phyloP scores from a whole-genome alignment of 1,140 invertebrate species.

The Hormaphis cornu region DNA sequence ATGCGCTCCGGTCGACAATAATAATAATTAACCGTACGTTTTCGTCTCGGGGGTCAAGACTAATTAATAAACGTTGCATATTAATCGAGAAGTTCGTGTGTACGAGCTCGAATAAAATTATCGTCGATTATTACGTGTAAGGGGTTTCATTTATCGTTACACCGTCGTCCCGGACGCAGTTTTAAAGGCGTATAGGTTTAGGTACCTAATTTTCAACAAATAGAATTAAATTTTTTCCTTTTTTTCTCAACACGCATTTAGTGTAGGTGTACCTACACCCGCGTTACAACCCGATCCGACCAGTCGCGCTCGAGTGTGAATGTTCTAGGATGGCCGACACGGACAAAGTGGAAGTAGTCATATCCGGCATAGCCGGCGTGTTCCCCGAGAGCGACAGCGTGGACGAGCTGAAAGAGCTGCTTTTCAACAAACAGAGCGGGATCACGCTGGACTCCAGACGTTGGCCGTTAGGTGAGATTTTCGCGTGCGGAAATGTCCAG shows the following conservation, averaged over 20 bases:
- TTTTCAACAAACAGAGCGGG: slow-evolving; percentile 51
- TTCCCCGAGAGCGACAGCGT: slow-evolving; percentile 53
- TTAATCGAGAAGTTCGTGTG: not conserved
- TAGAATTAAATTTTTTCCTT: no score
- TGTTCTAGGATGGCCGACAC: not conserved
- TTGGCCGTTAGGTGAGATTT: slow-evolving; percentile 30
- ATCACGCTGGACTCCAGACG: slow-evolving; percentile 44
- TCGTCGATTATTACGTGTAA: slow-evolving; percentile 1
- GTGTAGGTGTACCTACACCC: no score
- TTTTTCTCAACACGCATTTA: not conserved
- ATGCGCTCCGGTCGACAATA: no score
- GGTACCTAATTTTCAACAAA: no score
- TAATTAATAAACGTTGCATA: not conserved
- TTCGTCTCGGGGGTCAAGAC: no score
- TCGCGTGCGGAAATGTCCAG: no score
- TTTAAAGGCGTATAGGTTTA: no score
- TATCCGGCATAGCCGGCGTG: slow-evolving; percentile 53
- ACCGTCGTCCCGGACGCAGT: no score
- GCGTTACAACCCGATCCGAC: not conserved
- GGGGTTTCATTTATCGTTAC: not conserved
- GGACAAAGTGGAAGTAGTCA: slow-evolving; percentile 44
- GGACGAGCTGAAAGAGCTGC: slow-evolving; percentile 49
- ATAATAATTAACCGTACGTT: no score
- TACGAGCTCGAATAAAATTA: slow-evolving; percentile 5
- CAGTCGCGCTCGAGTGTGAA: not conserved